A percentile compares a stretch with the other conserved stretches of the same genome.
phyloP scores from a whole-genome alignment of 2,113 vertebrate genomes.

The Eulacestoma nigropectus region DNA sequence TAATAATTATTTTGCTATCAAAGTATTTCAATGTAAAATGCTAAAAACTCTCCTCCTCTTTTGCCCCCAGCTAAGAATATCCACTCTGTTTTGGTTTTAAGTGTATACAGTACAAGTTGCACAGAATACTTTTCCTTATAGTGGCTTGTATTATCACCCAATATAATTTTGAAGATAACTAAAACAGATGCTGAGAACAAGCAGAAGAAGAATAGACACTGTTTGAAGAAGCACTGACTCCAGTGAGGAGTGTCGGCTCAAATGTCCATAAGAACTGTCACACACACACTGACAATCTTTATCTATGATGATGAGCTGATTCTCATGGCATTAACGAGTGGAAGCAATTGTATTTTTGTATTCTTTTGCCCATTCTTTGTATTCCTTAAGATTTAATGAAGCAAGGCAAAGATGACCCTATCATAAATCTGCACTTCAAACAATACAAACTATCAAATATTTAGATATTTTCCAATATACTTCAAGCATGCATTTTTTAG shows the following conservation, averaged over 20 bases:
- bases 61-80: not conserved
- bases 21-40: not conserved
- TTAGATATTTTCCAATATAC: not conserved
- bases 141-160: not conserved
- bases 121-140: not conserved
- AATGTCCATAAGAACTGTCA: not conserved
- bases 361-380: not conserved
- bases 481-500: not conserved
- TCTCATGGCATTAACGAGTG: rapidly evolving
- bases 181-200: not conserved
- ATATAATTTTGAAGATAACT: not conserved
- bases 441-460: not conserved
- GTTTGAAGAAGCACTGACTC: not conserved
- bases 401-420: not conserved
- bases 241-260: not conserved
- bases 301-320: not conserved
- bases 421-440: not conserved
- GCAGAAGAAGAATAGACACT: not conserved
- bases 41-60: not conserved
- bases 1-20: not conserved
- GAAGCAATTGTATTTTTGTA: not conserved
- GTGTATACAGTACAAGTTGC: not conserved
- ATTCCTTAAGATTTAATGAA: not conserved
- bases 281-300: rapidly evolving
- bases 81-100: not conserved